phyloP scores from a whole-genome alignment of 2,888 invertebrate species.

The Diloba caeruleocephala region DNA sequence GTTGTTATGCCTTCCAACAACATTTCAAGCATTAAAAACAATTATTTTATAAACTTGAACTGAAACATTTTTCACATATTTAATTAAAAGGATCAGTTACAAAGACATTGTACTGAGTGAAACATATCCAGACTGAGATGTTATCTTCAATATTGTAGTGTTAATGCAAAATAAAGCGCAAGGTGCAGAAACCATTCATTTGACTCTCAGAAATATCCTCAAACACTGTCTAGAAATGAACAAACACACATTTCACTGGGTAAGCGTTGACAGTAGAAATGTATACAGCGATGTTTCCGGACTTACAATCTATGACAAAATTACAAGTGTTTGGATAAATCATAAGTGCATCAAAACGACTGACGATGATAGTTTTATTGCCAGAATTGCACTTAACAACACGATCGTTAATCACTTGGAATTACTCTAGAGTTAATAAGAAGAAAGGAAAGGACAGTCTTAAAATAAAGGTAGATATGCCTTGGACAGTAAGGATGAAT shows the following conservation, averaged over 20 bases:
- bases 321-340: constrained; percentile 52
- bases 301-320: constrained; percentile 37
- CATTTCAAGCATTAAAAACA: no score
- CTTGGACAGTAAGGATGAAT: constrained; percentile 8
- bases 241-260: constrained; percentile 1
- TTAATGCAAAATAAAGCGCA: constrained; percentile 2
- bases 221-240: constrained; percentile 11
- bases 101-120: background rate
- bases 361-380: constrained; percentile 55
- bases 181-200: constrained; percentile 18
- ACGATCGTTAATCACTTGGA: constrained; percentile 40
- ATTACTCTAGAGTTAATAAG: constrained; percentile 41
- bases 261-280: constrained; percentile 35
- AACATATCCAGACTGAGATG: background rate
- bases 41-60: no score
- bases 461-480: constrained; percentile 33
- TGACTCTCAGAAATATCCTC: constrained; percentile 6
- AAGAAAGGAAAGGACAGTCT: constrained; percentile 21
- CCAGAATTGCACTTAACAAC: constrained; percentile 41
- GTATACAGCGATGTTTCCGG: constrained; percentile 38
- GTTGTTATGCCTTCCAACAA: no score
- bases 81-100: no score
- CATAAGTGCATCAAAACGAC: constrained; percentile 45
- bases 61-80: no score
- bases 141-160: no score